phyloP scores from a whole-genome alignment of 2,797 vertebrate species.

The Glossophaga mutica region DNA sequence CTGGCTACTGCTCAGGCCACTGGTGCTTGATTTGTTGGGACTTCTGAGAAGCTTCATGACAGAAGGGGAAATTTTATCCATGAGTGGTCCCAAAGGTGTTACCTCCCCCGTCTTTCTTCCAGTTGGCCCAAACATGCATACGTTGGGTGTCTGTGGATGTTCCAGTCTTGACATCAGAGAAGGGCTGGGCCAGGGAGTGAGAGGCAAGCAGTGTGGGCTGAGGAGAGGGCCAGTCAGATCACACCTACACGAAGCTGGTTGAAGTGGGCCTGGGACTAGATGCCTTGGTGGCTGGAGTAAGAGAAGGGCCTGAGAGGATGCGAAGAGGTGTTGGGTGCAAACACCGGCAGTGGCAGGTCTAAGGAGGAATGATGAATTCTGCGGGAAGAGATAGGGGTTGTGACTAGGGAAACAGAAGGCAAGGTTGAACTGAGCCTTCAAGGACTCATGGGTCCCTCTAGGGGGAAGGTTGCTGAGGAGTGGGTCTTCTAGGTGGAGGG shows the following conservation, averaged over 20 bases:
- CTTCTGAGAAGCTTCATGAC: background rate
- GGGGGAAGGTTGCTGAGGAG: background rate
- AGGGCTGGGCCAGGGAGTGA: background rate
- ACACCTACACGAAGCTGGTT: fast-evolving
- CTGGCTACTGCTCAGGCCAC: background rate
- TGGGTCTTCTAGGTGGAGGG: background rate
- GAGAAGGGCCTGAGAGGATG: background rate
- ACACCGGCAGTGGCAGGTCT: background rate
- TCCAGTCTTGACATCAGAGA: background rate
- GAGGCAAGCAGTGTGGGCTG: background rate
- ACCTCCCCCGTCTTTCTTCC: background rate
- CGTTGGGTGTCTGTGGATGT: background rate
- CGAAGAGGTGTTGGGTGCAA: background rate
- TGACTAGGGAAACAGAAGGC: background rate
- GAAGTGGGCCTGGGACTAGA: too few species aligned
- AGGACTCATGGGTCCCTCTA: background rate
- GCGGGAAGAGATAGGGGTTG: background rate
- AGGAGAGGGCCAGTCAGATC: background rate
- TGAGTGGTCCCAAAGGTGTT: background rate
- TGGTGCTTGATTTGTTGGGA: background rate
- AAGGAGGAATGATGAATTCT: background rate
- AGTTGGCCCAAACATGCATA: background rate
- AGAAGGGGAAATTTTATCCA: background rate
- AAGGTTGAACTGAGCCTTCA: background rate
- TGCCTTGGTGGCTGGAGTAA: background rate